Conservation (phyloP, 2,113 vertebrate genomes). For the Gymnarchus niloticus region DNA sequence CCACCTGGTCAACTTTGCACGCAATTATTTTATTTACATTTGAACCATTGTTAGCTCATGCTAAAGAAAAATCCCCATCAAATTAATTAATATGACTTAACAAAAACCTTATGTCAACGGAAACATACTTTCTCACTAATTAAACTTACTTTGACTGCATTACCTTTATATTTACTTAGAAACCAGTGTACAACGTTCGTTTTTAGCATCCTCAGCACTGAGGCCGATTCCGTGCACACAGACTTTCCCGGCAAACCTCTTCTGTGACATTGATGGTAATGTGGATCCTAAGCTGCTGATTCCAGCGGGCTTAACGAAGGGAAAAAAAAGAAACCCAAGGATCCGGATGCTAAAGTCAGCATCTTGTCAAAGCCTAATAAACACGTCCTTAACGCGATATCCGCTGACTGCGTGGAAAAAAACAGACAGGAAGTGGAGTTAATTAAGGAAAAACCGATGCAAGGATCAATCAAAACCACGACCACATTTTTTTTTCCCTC, state of each 20-base stretch:
- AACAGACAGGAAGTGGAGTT: conserved; percentile 14
- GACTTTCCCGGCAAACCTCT: not conserved
- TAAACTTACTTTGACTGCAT: not conserved
- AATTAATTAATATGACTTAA: not conserved
- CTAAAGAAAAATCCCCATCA: not conserved
- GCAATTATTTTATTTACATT: conserved; percentile 50
- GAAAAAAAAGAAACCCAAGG: conserved; percentile 11
- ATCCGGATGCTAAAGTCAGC: conserved; percentile 31
- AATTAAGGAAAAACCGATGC: conserved; percentile 8
- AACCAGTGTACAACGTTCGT: not conserved
- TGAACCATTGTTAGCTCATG: too few relatives aligned
- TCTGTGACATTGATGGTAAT: conserved; percentile 29
- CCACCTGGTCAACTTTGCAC: conserved; percentile 58
- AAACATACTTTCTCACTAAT: not conserved
- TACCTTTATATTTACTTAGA: not conserved
- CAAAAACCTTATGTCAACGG: not conserved
- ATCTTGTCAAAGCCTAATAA: conserved; percentile 30
- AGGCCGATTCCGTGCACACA: not conserved
- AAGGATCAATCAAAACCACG: conserved; percentile 9
- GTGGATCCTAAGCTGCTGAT: conserved; percentile 39
- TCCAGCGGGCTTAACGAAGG: conserved; percentile 9
- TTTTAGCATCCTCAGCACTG: not conserved
- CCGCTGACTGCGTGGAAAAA: conserved; percentile 20
- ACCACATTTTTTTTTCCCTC: not conserved
- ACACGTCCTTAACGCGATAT: conserved; percentile 28